Conservation (phyloP, 2,797 vertebrate genomes). For the Catostomus latipinnis region DNA sequence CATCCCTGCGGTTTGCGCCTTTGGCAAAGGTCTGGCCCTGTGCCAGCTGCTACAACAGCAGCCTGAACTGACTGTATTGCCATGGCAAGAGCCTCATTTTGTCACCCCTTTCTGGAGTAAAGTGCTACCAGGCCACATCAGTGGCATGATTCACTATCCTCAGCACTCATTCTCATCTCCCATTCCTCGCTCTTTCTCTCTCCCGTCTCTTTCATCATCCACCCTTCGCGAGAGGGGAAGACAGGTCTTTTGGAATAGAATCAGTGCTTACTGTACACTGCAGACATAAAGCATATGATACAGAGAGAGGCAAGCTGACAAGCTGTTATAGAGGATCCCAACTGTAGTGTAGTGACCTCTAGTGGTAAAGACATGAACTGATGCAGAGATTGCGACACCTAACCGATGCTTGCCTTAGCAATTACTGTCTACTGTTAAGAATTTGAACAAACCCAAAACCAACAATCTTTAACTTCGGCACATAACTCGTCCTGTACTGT, state of each 20-base stretch:
- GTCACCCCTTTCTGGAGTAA: constrained; percentile 68
- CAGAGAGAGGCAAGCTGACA: constrained; percentile 77
- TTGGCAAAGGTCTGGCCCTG: constrained; percentile 16
- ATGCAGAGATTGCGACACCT: constrained; percentile 1
- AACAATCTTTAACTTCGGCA: too few relatives aligned
- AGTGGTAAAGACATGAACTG: constrained; percentile 49
- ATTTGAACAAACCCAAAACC: too few relatives aligned
- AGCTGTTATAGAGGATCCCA: constrained; percentile 41
- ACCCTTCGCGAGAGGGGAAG: constrained; percentile 59
- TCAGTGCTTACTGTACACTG: constrained; percentile 74
- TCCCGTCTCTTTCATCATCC: constrained; percentile 49
- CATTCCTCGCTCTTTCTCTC: constrained; percentile 52
- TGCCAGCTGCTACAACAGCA: constrained; percentile 40
- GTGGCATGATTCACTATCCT: constrained; percentile 51
- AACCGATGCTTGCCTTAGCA: neutral
- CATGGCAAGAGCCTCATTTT: constrained; percentile 65
- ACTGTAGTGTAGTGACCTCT: constrained; percentile 50
- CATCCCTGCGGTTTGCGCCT: constrained; percentile 9
- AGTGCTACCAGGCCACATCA: constrained; percentile 53
- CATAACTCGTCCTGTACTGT: too few relatives aligned
- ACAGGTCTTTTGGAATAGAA: constrained; percentile 71
- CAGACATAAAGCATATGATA: constrained; percentile 79
- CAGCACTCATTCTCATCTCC: constrained; percentile 60
- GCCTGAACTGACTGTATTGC: constrained; percentile 29
- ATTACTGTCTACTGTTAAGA: too few relatives aligned